Evolutionary conservation across 1,140 invertebrate species (phyloP).

Genomic region (Drosophila kepulauana): DNA sequence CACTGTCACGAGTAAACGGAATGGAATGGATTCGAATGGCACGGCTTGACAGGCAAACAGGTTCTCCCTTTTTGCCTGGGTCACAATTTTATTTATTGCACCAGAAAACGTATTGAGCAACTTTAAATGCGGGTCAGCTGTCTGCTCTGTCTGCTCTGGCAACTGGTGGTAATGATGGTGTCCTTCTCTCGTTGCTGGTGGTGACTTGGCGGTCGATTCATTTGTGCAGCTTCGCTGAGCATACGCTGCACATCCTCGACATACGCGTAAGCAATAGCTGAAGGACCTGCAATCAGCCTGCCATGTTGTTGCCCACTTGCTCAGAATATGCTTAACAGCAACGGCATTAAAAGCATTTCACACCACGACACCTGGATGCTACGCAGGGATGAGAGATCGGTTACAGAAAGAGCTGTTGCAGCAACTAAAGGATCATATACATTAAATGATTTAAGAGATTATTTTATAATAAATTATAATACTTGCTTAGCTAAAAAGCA

Average conservation of each 20-base stretch:
- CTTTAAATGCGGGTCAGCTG: slow-evolving; percentile 79
- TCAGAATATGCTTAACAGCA: slow-evolving; percentile 66
- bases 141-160: slow-evolving; percentile 33
- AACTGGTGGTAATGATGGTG: slow-evolving; percentile 73
- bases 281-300: slow-evolving; percentile 26
- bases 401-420: neutral
- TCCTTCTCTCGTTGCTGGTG: slow-evolving; percentile 49
- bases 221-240: slow-evolving; percentile 81
- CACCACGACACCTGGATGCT: neutral
- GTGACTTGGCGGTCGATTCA: slow-evolving; percentile 82
- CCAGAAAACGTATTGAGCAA: slow-evolving; percentile 84
- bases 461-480: too few species aligned
- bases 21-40: neutral
- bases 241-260: slow-evolving; percentile 81
- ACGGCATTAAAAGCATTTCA: slow-evolving; percentile 18
- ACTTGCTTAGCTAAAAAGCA: too few species aligned
- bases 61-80: slow-evolving; percentile 54
- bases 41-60: slow-evolving; percentile 48
- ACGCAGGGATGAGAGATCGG: neutral
- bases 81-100: slow-evolving; percentile 73
- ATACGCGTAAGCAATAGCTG: slow-evolving; percentile 10
- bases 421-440: neutral
- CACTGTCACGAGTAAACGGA: slow-evolving; percentile 35
- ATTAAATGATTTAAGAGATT: too few species aligned
- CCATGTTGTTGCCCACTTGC: slow-evolving; percentile 49